Conservation (phyloP, 2,113 vertebrate species). For the Bungarus multicinctus region DNA sequence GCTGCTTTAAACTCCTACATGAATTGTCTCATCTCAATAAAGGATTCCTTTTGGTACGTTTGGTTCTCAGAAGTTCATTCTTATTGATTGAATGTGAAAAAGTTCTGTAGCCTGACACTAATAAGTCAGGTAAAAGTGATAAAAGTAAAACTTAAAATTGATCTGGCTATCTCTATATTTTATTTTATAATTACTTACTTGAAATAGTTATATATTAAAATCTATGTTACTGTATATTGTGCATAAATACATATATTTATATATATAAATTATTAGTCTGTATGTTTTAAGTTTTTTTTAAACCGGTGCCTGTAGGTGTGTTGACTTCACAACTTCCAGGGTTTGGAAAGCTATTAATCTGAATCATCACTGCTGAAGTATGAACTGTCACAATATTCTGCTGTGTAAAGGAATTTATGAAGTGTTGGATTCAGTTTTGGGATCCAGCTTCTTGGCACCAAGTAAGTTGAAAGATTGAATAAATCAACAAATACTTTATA, state of each 20-base stretch:
- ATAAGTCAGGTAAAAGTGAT: neutral
- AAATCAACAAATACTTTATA: slow-evolving; percentile 98
- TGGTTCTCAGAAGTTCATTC: too few species aligned
- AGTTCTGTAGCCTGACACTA: too few species aligned
- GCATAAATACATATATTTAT: slow-evolving; percentile 48
- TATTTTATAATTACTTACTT: neutral
- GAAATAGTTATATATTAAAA: slow-evolving; percentile 17
- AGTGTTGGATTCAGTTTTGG: slow-evolving; percentile 88
- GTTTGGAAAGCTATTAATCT: slow-evolving; percentile 66
- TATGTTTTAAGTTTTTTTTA: neutral
- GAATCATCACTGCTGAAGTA: slow-evolving; percentile 97
- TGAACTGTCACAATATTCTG: slow-evolving; percentile 91
- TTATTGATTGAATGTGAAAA: too few species aligned
- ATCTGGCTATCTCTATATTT: neutral
- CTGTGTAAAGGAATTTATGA: slow-evolving; percentile 89
- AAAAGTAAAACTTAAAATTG: neutral
- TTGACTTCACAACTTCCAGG: neutral
- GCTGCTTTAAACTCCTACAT: too few species aligned
- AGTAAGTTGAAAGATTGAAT: slow-evolving; percentile 92
- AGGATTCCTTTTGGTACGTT: too few species aligned
- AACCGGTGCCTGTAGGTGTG: neutral
- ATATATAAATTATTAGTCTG: neutral
- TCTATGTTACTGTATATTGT: neutral
- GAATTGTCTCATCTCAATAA: too few species aligned
- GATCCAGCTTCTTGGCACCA: slow-evolving; percentile 91